Conservation (phyloP, 2,797 vertebrate genomes). For the Coluber constrictor region DNA sequence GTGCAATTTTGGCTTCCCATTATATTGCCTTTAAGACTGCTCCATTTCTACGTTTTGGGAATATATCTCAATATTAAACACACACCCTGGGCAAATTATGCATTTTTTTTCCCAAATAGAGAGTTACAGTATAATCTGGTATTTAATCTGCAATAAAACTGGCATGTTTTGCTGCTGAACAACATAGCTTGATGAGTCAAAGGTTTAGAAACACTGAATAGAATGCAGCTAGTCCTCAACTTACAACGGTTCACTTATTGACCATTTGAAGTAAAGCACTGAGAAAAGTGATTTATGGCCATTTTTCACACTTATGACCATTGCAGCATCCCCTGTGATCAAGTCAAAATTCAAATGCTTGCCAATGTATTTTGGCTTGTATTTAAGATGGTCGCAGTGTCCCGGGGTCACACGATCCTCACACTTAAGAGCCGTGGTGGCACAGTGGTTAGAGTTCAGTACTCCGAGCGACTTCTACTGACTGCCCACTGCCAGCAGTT, state of each 20-base stretch:
- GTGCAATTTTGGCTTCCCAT: constrained; percentile 57
- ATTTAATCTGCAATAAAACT: constrained; percentile 13
- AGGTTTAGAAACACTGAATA: background rate
- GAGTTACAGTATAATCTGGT: background rate
- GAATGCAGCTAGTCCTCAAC: background rate
- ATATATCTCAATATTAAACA: constrained; percentile 35
- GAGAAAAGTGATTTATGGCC: too few species aligned
- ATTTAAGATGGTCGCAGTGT: too few species aligned
- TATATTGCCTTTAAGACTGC: constrained; percentile 53
- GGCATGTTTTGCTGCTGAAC: constrained; percentile 9
- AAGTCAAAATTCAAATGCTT: too few species aligned
- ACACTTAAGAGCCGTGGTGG: too few species aligned
- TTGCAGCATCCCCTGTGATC: too few species aligned
- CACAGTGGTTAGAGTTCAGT: too few species aligned
- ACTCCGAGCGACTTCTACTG: too few species aligned
- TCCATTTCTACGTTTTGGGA: constrained; percentile 49
- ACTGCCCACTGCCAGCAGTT: too few species aligned
- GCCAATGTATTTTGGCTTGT: too few species aligned
- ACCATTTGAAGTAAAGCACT: background rate
- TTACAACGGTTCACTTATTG: background rate
- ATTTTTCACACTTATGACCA: too few species aligned
- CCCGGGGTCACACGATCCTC: too few species aligned
- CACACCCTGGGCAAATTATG: background rate
- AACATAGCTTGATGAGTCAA: constrained; percentile 12
- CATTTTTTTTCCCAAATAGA: background rate